A percentile compares a stretch with the other conserved stretches of the same genome.
phyloP scores from a whole-genome alignment of 2,113 vertebrate genomes.

The Isichthys henryi region DNA sequence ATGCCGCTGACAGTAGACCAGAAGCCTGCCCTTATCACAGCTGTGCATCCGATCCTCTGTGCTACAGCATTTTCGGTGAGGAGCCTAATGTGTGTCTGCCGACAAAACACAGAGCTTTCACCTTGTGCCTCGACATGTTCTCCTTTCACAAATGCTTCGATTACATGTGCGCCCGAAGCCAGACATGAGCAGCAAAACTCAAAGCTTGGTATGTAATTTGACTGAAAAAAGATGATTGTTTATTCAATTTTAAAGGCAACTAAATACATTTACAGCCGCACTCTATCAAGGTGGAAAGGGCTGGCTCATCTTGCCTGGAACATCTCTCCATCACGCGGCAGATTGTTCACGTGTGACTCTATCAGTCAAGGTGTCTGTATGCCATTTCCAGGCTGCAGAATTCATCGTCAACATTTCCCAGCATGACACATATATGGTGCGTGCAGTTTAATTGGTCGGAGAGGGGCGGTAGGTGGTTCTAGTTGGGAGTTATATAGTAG shows the following conservation, averaged over 20 bases:
- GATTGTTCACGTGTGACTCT: neutral
- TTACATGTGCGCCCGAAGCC: neutral
- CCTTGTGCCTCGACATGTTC: neutral
- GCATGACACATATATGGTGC: neutral
- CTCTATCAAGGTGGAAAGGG: neutral
- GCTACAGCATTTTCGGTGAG: neutral
- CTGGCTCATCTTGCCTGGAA: neutral
- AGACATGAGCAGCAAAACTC: neutral
- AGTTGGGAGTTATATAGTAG: neutral
- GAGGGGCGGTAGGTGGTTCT: neutral
- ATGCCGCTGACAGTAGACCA: neutral
- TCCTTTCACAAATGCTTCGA: neutral
- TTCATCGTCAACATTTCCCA: neutral
- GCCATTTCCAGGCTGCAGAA: neutral
- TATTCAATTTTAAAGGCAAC: neutral
- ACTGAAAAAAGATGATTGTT: neutral
- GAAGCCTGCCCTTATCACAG: neutral
- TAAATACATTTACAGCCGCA: neutral
- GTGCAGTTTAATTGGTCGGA: neutral
- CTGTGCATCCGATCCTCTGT: neutral
- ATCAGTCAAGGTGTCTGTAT: slow-evolving; percentile 9
- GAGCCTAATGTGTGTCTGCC: neutral
- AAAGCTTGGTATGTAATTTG: neutral
- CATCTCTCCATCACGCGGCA: neutral
- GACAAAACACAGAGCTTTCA: neutral